A percentile compares a stretch with the other conserved stretches of the same genome.
These are phyloP conservation scores for Bovichtus variegatus DNA, from an alignment of 2,797 vertebrate species.

Conservation along the genomic window DNA sequence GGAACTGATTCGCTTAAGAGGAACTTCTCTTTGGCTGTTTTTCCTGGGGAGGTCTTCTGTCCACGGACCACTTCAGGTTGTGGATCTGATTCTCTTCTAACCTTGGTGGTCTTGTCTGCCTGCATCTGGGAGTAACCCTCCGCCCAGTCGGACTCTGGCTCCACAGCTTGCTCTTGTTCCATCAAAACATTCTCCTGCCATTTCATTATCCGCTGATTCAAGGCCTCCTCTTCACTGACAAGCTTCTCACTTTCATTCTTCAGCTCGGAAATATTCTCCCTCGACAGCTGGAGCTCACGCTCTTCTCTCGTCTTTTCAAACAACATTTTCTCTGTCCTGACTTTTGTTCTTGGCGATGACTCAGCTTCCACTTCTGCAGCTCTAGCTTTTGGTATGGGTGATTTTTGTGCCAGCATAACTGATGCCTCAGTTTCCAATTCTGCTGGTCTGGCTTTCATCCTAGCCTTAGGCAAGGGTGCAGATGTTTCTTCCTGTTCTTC, in stretches of 20 bases:
- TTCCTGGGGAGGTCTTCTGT: conserved; percentile 29
- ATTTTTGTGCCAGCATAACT: conserved; percentile 23
- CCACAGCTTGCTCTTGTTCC: conserved; percentile 75
- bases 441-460: conserved; percentile 22
- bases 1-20: conserved; percentile 16
- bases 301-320: conserved; percentile 70
- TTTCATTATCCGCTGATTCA: conserved; percentile 85
- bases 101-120: conserved; percentile 30
- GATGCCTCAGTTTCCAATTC: conserved; percentile 25
- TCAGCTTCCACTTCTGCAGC: conserved; percentile 18
- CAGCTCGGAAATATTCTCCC: conserved; percentile 84
- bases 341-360: conserved; percentile 42
- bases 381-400: conserved; percentile 40
- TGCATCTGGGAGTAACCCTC: conserved; percentile 43
- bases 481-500: conserved; percentile 7
- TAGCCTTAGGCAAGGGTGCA: not conserved
- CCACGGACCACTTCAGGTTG: conserved; percentile 26
- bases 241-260: conserved; percentile 80
- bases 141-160: conserved; percentile 67
- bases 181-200: conserved; percentile 86
- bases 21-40: conserved; percentile 63
- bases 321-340: conserved; percentile 65
- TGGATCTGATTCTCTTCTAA: conserved; percentile 19
- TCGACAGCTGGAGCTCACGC: conserved; percentile 82
- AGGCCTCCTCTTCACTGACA: conserved; percentile 84